Base-by-base conservation (phyloP, 2,888 invertebrate species). In the Netelia melanura region DNA sequence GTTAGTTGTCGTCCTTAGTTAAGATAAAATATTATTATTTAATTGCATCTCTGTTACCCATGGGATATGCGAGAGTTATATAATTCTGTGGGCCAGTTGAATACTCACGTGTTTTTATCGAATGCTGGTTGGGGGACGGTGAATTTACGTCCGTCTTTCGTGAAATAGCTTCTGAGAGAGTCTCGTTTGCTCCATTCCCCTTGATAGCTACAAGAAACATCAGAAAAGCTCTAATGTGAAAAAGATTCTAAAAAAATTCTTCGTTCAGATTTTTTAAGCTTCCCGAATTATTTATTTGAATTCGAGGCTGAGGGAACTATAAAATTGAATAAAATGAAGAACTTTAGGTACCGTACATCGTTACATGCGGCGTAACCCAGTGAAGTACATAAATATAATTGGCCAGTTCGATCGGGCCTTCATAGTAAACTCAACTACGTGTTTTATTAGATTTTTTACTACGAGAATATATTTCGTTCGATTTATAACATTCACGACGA, bases 151-250 rank as follows among this genome's bases (percentile, higher is more conserved):
- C 76, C 68, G 14, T 68, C 48, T 68, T 83, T 78, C 61, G 65
- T 67, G 56, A 62, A 9, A 74, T 70, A 48, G 64, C 54, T 30
- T 88, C 83, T 14, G 79, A 56, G 52, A 85, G 62, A 38, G 84
- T 65, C 30, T 87, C 86, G 52, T 83, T 81, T 6, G 54, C 70
- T 43, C 67, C 86, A 9, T 89, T 87, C 10, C 62, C 70, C 79
- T 86, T 84, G n/a, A 83, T 79, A n/a, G 85, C 88, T 88, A 30
- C 25, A 85, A 85, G 23, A 58, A 72, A 76, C 30, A 62, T 61
- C 5, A 71, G 30, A 10, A 52, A 76, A 61, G 11, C 38, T 38
- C 38, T 0, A 38, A 6, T 5, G 8, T 38, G 38, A 38, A 38
- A 5, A 6, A 8, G 38, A 38, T 38, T 38, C 38, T 38, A 38